A percentile compares a stretch with the other conserved stretches of the same genome.
Evolutionary conservation across 2,888 invertebrate species (phyloP).

Genomic region (Acrobasis repandana): DNA sequence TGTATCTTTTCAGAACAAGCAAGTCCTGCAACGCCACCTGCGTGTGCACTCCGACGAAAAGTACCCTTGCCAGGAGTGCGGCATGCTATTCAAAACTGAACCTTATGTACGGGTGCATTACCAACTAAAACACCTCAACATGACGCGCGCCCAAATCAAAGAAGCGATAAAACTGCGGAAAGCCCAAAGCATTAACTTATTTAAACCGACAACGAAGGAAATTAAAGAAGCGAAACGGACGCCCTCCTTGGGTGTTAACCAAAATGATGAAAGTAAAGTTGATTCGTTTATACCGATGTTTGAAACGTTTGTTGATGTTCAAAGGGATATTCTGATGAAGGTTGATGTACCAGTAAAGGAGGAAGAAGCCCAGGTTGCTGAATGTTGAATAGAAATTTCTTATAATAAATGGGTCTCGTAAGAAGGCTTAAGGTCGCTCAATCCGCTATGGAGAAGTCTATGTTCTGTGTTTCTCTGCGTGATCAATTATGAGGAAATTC

Average conservation of each 20-base stretch:
- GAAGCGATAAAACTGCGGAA: slow-evolving; percentile 38
- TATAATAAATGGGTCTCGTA: too few species aligned
- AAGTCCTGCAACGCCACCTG: slow-evolving; percentile 51
- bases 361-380: not conserved
- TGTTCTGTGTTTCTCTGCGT: too few species aligned
- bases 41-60: slow-evolving; percentile 48
- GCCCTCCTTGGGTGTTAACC: not conserved
- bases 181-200: slow-evolving; percentile 22
- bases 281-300: slow-evolving; percentile 33
- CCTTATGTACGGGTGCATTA: slow-evolving; percentile 55
- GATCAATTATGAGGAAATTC: too few species aligned
- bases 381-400: slow-evolving; percentile 15
- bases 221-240: slow-evolving; percentile 6
- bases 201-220: slow-evolving; percentile 29
- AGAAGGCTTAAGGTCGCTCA: too few species aligned
- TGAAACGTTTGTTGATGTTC: slow-evolving; percentile 38
- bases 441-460: too few species aligned
- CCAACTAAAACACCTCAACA: slow-evolving; percentile 51
- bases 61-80: slow-evolving; percentile 55
- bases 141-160: slow-evolving; percentile 52
- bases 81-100: slow-evolving; percentile 50
- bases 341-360: not conserved
- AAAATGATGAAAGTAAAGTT: not conserved
- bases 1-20: slow-evolving; percentile 45
- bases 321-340: slow-evolving; percentile 20